These are phyloP conservation scores for Upupa epops DNA, from an alignment of 2,113 vertebrate genomes.

Conservation along the genomic window DNA sequence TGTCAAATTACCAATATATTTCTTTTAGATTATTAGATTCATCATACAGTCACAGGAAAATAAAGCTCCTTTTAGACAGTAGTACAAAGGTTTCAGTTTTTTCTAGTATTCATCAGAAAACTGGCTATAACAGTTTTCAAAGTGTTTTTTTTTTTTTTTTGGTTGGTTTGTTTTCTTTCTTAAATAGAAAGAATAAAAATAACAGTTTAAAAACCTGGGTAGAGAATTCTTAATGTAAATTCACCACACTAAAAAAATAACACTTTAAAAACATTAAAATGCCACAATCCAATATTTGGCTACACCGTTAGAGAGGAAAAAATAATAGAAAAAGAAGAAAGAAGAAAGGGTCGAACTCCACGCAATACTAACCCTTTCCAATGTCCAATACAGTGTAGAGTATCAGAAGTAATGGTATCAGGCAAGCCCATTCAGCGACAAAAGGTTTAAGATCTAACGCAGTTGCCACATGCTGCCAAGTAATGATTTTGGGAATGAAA, in stretches of 20 bases:
- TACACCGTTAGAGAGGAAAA: neutral
- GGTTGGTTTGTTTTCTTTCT: neutral
- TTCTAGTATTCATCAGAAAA: neutral
- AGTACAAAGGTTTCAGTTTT: neutral
- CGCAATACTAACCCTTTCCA: neutral
- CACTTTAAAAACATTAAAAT: neutral
- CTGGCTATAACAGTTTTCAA: conserved; percentile 13
- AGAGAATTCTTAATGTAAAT: neutral
- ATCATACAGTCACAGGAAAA: neutral
- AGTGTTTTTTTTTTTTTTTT: neutral
- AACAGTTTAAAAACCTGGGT: neutral
- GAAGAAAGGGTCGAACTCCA: neutral
- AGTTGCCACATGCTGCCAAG: neutral
- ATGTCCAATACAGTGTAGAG: neutral
- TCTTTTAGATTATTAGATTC: neutral
- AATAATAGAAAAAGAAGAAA: too few relatives aligned
- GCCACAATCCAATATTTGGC: neutral
- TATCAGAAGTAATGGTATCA: neutral
- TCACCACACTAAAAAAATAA: neutral
- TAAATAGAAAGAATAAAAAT: conserved; percentile 22
- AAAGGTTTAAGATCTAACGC: neutral
- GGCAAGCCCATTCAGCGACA: neutral
- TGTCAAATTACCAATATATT: neutral
- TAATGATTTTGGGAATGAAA: conserved; percentile 7
- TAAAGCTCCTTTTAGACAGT: neutral